Evolutionary conservation across 1,140 invertebrate genomes (phyloP), one percentile per base, ranked within the genome.

Genomic region (Muscidifurax raptorellus): DNA sequence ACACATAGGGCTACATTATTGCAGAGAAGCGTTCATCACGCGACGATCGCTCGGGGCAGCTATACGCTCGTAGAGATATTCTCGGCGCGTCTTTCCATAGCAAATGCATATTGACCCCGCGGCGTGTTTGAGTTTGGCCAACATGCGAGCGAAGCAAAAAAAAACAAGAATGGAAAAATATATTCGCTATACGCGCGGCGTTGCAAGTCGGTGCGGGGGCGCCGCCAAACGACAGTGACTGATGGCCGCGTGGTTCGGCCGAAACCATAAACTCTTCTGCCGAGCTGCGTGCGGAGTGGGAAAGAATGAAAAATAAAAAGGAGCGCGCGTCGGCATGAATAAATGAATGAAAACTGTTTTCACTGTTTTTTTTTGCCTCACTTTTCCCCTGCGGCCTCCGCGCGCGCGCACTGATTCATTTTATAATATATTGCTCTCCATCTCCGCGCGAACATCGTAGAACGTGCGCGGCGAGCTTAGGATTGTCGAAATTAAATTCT

Each of bases 201-300:
- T 13, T 18, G 30, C 40, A 80, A 81, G 69, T 74, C n/a, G 44
- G 28, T 13, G 25, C 22, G 25, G 40, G 30, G 36, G 52, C 25
- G 40, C 32, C 1, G 32, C 74, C 74, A 83, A 83, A 77, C 74
- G 84, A 85, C 84, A 85, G 80, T 85, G 84, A 85, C 79, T 82
- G 80, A 85, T 85, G 67, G 66, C 44, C 64, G 44, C 66, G 83
- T 27, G 72, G 77, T 84, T 67, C 74, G 27, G 59, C 71, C 84
- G 28, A 82, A 82, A 79, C 80, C 74, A 79, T 81, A 85, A 82
- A 82, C 84, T 82, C 36, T 44, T 40, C 71, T 40, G 28, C 15
- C 59, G 25, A 36, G 36, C 32, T 15, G 15, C 40, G 40, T 47
- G n/a, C 75, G n/a, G n/a, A 27, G 22, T 10, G 32, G 40, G 52